Conservation (phyloP, 2,888 invertebrate genomes). For the Deroplatys truncata region DNA sequence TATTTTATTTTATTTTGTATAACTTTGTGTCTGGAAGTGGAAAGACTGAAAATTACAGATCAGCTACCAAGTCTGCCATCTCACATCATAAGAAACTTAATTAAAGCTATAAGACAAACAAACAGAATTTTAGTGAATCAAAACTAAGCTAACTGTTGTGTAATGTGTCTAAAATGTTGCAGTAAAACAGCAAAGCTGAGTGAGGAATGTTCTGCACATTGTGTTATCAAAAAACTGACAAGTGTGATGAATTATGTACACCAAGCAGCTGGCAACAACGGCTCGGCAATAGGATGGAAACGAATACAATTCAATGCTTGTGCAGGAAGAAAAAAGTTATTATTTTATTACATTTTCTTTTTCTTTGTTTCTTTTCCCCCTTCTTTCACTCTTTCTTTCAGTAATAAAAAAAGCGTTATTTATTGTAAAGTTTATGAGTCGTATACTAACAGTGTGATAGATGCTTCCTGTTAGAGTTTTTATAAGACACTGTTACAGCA, state of each 20-base stretch:
- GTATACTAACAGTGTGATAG: background rate
- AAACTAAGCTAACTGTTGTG: background rate
- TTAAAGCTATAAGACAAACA: background rate
- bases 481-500: background rate
- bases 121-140: background rate
- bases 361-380: background rate
- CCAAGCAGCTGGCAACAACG: background rate
- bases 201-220: background rate
- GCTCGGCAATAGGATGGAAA: background rate
- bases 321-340: background rate
- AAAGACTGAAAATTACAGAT: background rate
- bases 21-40: background rate
- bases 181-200: background rate
- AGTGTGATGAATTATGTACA: background rate
- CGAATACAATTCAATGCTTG: background rate
- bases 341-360: background rate
- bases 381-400: background rate
- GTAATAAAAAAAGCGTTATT: background rate
- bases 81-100: conserved; percentile 16
- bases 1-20: background rate
- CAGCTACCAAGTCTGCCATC: conserved; percentile 11
- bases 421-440: background rate
- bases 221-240: background rate
- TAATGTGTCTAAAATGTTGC: background rate
- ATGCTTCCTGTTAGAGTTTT: background rate